These are phyloP conservation scores for Drosophila erecta DNA, from an alignment of 1,140 invertebrate genomes.

Conservation along the genomic window DNA sequence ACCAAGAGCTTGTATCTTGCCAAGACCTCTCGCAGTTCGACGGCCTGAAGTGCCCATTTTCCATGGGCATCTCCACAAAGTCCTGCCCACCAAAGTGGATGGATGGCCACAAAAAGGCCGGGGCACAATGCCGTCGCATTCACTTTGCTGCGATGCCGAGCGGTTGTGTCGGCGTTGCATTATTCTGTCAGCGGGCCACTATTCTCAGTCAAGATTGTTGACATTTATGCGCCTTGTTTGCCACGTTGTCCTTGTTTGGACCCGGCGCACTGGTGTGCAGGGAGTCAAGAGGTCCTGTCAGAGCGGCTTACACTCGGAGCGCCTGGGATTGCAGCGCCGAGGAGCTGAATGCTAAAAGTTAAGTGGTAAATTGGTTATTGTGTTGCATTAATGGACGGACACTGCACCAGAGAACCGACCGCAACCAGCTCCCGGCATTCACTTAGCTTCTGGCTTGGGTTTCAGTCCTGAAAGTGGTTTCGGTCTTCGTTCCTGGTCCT, in stretches of 20 bases:
- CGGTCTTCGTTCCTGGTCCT: not conserved
- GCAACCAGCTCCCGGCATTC: conserved; percentile 7
- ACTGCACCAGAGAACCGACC: conserved; percentile 8
- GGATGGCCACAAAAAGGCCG: conserved; percentile 9
- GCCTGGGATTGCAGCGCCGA: conserved; percentile 51
- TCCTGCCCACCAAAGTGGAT: conserved; percentile 14
- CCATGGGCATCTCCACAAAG: conserved; percentile 1
- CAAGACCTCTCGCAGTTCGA: not conserved
- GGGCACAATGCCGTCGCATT: conserved; percentile 59
- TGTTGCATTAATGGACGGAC: conserved; percentile 62
- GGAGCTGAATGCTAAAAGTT: conserved; percentile 50
- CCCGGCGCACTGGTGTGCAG: conserved; percentile 10
- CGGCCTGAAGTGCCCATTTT: conserved; percentile 1
- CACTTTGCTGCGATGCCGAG: conserved; percentile 40
- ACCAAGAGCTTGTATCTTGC: not conserved
- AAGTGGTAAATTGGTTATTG: conserved; percentile 78
- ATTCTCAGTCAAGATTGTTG: conserved; percentile 75
- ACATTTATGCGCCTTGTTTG: conserved; percentile 73
- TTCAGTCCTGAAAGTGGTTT: not conserved
- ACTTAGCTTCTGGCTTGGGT: conserved; percentile 12
- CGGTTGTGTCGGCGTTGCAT: conserved; percentile 47
- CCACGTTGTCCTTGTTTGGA: conserved; percentile 38
- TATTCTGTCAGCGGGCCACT: conserved; percentile 69
- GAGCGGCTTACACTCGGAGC: conserved; percentile 15
- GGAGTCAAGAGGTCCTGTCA: conserved; percentile 43